Conservation (phyloP, 2,888 invertebrate species). For the Cephalotes varians region DNA sequence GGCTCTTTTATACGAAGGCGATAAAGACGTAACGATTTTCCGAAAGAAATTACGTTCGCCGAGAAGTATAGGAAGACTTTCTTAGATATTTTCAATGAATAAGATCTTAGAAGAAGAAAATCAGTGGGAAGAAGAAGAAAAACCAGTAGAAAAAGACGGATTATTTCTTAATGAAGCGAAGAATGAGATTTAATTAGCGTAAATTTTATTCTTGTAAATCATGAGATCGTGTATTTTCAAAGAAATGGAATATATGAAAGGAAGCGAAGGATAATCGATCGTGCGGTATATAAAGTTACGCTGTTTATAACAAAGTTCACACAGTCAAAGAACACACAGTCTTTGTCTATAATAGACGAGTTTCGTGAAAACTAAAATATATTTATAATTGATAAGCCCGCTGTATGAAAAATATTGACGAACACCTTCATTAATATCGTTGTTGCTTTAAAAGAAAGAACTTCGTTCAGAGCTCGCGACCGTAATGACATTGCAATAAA, state of each 20-base stretch:
- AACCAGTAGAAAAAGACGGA: neutral
- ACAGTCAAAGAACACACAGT: too few species aligned
- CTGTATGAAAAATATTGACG: slow-evolving; percentile 23
- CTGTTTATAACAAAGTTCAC: slow-evolving; percentile 23
- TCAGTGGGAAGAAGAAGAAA: neutral
- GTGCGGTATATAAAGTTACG: neutral
- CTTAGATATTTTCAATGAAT: neutral
- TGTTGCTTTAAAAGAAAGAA: neutral
- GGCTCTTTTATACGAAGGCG: neutral
- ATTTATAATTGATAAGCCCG: slow-evolving; percentile 21
- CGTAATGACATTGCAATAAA: neutral
- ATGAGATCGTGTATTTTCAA: neutral
- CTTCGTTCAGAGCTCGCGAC: neutral
- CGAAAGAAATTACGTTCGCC: slow-evolving; percentile 28
- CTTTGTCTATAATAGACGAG: slow-evolving; percentile 15
- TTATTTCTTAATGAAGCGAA: neutral
- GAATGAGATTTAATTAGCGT: neutral
- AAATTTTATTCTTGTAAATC: slow-evolving; percentile 11
- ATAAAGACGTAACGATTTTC: slow-evolving; percentile 26
- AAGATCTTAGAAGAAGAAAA: neutral
- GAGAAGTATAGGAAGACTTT: neutral
- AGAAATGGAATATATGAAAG: neutral
- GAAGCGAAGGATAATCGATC: slow-evolving; percentile 18
- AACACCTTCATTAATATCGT: neutral
- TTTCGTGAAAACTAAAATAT: slow-evolving; percentile 5